Base-by-base conservation (phyloP, 2,888 invertebrate species). In the Apodemia duryi region DNA sequence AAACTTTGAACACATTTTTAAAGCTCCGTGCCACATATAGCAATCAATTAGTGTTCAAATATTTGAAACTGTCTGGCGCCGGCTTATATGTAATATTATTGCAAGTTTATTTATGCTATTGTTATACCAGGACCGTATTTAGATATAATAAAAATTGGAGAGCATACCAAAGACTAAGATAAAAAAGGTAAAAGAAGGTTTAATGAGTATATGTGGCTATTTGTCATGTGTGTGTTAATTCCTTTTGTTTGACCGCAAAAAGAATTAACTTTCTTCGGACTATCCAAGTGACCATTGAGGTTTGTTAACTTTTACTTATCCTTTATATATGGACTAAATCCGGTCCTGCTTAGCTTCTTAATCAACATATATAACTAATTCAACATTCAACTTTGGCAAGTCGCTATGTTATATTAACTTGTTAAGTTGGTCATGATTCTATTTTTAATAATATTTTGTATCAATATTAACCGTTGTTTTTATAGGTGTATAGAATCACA, bases 341-440 rank as follows among this genome's bases (percentile, higher is more conserved):
- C 57, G 57, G 57, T 35, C 57, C 57, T 60, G 57, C 10, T 35
- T 35, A 13, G 11, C 6, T 32, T n/a, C 29, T 35, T 60, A 60
- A 29, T 35, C 32, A 57, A 57, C 57, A 32, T 32, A 57, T 57
- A 57, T 32, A 29, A 32, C 35, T 60, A 35, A 32, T 32, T 11
- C 32, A 60, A 60, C 35, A 57, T 32, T 54, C 57, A 83, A 78
- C 85, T 87, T 86, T 87, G 86, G 86, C 85, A 85, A 85, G 83
- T 76, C 38, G 63, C 41, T 64, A 57, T 54, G 11, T 35, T 35
- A 9, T 62, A 54, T 57, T 57, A 32, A 63, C 63, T 49, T 65
- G 66, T 66, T 63, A 54, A 54, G 21, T 63, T 29, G 54, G 70
- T 69, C 66, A 67, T 68, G 70, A 68, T 54, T 61, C 49, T 52